Conservation (phyloP, 2,888 invertebrate species). For the Cephus runcator region DNA sequence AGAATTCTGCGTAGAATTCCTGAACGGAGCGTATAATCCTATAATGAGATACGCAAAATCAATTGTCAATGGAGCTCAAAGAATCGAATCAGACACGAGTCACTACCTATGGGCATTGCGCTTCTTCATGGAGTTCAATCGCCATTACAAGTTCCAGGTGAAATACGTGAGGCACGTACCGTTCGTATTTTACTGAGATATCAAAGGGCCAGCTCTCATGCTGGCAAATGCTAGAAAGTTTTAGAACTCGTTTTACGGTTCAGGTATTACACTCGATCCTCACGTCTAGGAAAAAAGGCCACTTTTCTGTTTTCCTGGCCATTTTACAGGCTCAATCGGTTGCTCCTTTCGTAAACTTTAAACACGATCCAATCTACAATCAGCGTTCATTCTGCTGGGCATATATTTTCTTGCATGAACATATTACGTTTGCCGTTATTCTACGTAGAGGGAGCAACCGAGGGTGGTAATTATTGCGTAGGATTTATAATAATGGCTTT, state of each 20-base stretch:
- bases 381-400: background rate
- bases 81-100: slow-evolving; percentile 88
- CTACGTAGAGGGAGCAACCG: background rate
- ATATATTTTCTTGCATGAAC: background rate
- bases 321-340: background rate
- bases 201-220: slow-evolving; percentile 1
- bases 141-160: slow-evolving; percentile 86
- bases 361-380: background rate
- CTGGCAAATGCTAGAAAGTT: slow-evolving; percentile 30
- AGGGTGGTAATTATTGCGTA: background rate
- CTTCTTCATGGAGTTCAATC: slow-evolving; percentile 98
- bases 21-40: slow-evolving; percentile 92
- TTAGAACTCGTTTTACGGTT: slow-evolving; percentile 50
- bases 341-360: background rate
- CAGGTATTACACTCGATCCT: slow-evolving; percentile 3
- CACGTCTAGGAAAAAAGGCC: background rate
- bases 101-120: slow-evolving; percentile 94
- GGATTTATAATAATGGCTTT: background rate
- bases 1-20: slow-evolving; percentile 93
- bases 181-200: background rate
- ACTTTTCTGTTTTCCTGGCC: background rate
- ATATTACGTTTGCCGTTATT: background rate
- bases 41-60: slow-evolving; percentile 90
- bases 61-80: slow-evolving; percentile 72
- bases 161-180: slow-evolving; percentile 83